These are phyloP conservation scores for Leptinotarsa defecta DNA, from an alignment of 1,140 invertebrate species.

Conservation along the genomic window DNA sequence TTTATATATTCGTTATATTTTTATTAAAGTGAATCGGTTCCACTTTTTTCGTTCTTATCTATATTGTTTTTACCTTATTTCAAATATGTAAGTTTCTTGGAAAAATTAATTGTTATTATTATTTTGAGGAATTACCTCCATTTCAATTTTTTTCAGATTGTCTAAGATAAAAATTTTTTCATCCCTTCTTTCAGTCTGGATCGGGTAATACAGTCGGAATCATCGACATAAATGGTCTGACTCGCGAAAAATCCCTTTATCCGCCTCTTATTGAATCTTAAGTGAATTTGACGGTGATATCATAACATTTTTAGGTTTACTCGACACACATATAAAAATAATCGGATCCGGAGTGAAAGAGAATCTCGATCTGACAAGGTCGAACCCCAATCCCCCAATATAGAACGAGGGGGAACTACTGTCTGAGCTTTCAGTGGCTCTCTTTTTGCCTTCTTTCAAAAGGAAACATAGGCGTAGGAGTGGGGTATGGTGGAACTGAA, in stretches of 20 bases:
- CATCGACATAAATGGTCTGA: not conserved
- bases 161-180: too few relatives aligned
- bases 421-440: conserved; percentile 19
- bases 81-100: too few relatives aligned
- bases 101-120: too few relatives aligned
- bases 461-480: not conserved
- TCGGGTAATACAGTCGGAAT: too few relatives aligned
- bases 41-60: too few relatives aligned
- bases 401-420: conserved; percentile 21
- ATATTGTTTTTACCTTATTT: too few relatives aligned
- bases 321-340: conserved; percentile 29
- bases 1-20: too few relatives aligned
- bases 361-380: conserved; percentile 29
- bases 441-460: conserved; percentile 22
- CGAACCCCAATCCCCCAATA: conserved; percentile 27
- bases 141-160: too few relatives aligned
- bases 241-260: conserved; percentile 17
- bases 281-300: conserved; percentile 28
- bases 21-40: too few relatives aligned
- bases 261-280: conserved; percentile 22
- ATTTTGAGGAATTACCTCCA: too few relatives aligned
- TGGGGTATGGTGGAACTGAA: too few relatives aligned
- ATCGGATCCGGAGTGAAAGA: conserved; percentile 27
- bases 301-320: conserved; percentile 28
- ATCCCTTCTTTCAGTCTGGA: too few relatives aligned